Base-by-base conservation (phyloP, 2,113 vertebrate species). In the Entomyzon cyanotis region DNA sequence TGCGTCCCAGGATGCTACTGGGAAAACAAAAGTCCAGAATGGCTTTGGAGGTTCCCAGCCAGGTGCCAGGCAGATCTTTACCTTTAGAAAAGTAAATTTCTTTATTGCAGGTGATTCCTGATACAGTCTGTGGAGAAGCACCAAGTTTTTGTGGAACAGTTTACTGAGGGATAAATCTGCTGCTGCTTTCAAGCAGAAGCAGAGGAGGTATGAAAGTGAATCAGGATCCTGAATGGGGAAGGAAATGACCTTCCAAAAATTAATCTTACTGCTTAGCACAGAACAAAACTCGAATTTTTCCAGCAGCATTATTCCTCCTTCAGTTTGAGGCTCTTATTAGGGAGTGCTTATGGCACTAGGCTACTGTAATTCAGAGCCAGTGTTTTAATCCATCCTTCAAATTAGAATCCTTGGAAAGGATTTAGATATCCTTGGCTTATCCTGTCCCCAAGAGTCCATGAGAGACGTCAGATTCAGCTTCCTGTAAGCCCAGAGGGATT, bases 391-490 rank as follows among this genome's bases (percentile, higher is more conserved):
- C 77, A 20, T 5, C 55, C 63, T 73, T 74, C 60, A 81, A 70
- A 92, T 81, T 80, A 80, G 91, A 92, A 95, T 53, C 84, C 84
- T 91, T 39, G 64, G 10, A 77, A 86, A 62, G 83, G 86, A 88
- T 93, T 93, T 84, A 67, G 74, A 70, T 50, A 35, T 39, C 84
- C 42, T 74, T 42, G 80, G 80, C 56, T 93, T 70, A 94, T 84
- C 83, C 76, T 47, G 27, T 70, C 76, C 80, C 70, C 44, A 5
- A 5, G 84, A 94, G 67, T 5, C 6, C 47, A 17, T 0, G 33
- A 31, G 59, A 47, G 31, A 55, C 5, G 3, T 62, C 65, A 63
- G 46, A 59, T 46, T 33, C 46, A 31, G 80, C 63, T 63, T 21
- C 33, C 39, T 6, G 0, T 5, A 21, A 84, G 37, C 13, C 17